Conservation (phyloP, 2,797 vertebrate species). For the Setipinna tenuifilis region DNA sequence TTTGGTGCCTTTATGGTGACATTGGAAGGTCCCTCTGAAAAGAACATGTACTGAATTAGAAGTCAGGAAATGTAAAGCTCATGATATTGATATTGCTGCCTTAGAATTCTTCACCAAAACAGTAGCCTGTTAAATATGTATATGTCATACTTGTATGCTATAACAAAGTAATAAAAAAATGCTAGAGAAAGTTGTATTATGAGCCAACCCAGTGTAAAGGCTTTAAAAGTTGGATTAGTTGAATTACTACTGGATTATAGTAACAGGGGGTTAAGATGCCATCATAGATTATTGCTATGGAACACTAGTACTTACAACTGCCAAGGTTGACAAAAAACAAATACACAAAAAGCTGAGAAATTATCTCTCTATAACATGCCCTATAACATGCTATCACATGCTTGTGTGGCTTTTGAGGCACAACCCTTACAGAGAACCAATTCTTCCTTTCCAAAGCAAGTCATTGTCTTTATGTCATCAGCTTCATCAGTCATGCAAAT, state of each 20-base stretch:
- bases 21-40: slow-evolving; percentile 19
- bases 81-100: not conserved
- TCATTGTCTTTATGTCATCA: not conserved
- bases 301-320: too few relatives aligned
- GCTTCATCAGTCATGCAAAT: not conserved
- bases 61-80: not conserved
- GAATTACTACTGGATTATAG: not conserved
- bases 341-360: too few relatives aligned
- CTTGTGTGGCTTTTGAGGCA: too few relatives aligned
- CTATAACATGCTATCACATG: too few relatives aligned
- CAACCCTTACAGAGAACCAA: not conserved
- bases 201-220: not conserved
- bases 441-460: not conserved
- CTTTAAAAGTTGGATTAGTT: not conserved
- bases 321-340: too few relatives aligned
- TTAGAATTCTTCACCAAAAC: not conserved
- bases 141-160: too few relatives aligned
- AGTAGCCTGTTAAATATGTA: too few relatives aligned
- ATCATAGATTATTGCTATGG: too few relatives aligned
- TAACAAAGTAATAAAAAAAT: not conserved
- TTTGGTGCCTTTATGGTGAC: slow-evolving; percentile 36
- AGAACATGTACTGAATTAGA: not conserved
- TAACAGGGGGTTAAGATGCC: too few relatives aligned
- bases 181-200: not conserved
- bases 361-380: too few relatives aligned